Conservation (phyloP, 2,113 vertebrate genomes). For the Strix uralensis region DNA sequence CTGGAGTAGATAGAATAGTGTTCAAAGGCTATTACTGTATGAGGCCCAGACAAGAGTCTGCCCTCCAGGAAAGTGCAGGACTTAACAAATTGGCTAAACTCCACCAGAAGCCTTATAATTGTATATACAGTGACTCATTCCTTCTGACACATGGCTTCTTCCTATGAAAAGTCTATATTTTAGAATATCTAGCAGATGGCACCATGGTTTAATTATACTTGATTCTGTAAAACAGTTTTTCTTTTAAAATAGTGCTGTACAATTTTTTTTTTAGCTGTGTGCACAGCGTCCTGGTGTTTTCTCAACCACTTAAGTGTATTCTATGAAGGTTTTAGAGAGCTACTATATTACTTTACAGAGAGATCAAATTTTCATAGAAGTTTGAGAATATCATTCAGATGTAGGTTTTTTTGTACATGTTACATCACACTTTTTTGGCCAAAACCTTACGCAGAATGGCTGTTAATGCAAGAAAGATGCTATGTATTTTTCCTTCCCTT, state of each 20-base stretch:
- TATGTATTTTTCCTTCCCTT: background rate
- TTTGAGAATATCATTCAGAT: background rate
- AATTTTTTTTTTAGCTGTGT: background rate
- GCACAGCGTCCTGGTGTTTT: background rate
- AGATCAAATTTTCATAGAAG: background rate
- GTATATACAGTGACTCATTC: background rate
- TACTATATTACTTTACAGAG: background rate
- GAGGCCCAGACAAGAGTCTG: background rate
- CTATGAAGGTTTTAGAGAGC: background rate
- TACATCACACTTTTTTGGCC: background rate
- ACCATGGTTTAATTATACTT: background rate
- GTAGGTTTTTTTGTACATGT: fast-evolving
- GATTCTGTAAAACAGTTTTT: background rate
- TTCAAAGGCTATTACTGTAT: background rate
- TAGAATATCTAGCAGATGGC: background rate
- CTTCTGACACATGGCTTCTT: background rate
- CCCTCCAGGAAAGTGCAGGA: background rate
- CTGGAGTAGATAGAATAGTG: background rate
- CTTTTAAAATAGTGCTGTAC: background rate
- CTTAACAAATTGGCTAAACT: background rate
- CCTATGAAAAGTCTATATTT: background rate
- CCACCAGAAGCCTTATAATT: background rate
- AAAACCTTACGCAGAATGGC: background rate
- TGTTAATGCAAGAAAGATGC: background rate
- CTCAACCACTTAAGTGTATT: background rate